Base-by-base conservation (phyloP, 2,888 invertebrate genomes). In the Epiblema foenella region DNA sequence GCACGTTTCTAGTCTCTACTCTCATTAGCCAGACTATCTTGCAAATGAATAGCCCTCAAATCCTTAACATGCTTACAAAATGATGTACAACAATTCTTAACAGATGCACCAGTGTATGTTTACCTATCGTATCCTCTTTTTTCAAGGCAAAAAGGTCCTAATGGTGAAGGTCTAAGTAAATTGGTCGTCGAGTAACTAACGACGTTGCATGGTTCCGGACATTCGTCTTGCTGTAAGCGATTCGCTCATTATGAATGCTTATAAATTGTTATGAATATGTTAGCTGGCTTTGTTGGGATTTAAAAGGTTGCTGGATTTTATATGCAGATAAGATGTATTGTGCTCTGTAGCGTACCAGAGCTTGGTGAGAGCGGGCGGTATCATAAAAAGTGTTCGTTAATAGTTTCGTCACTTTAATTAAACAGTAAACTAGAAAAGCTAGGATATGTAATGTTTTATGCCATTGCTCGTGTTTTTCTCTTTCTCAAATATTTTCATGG, bases 151-250 rank as follows among this genome's bases (percentile, higher is more conserved):
- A 3, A 63, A 37, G 18, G 37, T 10, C 20, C 18, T 11, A 7
- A n/a, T 42, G 10, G 9, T 42, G 24, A 17, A 37, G 3, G 20
- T 20, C 15, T 1, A 20, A 18, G 37, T 52, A 63, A 20, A 63
- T 9, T 52, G 63, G 51, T 63, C 37, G 15, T 9, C 2, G 17
- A n/a, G 49, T 66, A 66, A 71, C 56, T 71, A 71, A 71, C 66
- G 66, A 66, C 54, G 56, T 46, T 20, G 56, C 66, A 60, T 49
- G 66, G 70, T 66, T 71, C 70, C 70, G 70, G 66, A 54, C 70
- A 71, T 71, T 66, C 70, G 59, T 71, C 70, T 71, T 71, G 57
- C 58, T 60, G 70, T 71, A 71, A 71, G 56, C 70, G 70, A 71
- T 71, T 71, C 66, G 60, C 70, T 71, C 70, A 71, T 71, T 71